Percentiles rank a stretch among this genome's conserved stretches.
Evolutionary conservation across 2,113 vertebrate genomes (phyloP).

Genomic region (Camelus bactrianus): DNA sequence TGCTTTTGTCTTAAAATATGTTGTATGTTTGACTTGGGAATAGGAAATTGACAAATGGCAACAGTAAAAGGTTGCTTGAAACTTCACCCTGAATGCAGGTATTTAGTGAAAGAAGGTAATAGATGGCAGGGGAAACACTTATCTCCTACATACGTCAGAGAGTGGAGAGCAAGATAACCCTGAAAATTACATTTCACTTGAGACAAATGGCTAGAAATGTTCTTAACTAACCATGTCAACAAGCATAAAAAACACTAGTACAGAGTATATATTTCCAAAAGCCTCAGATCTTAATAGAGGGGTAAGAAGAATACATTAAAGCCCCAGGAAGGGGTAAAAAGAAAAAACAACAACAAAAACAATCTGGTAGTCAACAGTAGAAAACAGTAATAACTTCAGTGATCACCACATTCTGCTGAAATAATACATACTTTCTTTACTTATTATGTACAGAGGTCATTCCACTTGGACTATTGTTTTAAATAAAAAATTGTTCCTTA

Average conservation of each 20-base stretch:
- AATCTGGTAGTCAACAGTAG: background rate
- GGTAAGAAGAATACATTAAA: background rate
- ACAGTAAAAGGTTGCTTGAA: background rate
- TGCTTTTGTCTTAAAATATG: background rate
- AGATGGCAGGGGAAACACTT: background rate
- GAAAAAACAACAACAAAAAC: rapidly evolving
- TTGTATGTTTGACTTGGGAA: background rate
- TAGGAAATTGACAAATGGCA: background rate
- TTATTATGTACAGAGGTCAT: background rate
- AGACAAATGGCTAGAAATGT: background rate
- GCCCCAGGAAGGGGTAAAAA: background rate
- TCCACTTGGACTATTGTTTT: background rate
- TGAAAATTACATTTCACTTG: constrained; percentile 7
- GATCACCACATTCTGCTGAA: background rate
- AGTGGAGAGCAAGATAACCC: background rate
- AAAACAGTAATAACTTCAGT: background rate
- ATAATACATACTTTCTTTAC: background rate
- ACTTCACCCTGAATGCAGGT: background rate
- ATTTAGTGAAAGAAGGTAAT: background rate
- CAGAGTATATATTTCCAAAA: background rate
- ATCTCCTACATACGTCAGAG: background rate
- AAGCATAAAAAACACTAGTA: background rate
- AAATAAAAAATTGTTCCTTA: background rate
- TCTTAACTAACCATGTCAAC: background rate
- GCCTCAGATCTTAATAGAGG: background rate